Evolutionary conservation across 2,797 vertebrate species (phyloP).

Genomic region (Natrix natrix): DNA sequence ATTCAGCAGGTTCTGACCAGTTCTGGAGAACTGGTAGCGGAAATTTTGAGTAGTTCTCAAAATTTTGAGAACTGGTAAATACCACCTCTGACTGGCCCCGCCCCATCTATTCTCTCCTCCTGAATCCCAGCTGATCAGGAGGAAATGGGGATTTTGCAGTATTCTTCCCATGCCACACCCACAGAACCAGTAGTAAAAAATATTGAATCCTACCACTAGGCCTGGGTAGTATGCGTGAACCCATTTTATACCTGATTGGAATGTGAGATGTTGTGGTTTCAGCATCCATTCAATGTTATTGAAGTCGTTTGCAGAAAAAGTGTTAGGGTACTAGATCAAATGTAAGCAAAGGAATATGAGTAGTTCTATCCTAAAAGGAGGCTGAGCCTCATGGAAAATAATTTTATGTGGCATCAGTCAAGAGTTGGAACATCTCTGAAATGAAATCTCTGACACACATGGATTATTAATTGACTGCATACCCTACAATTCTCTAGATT

Average conservation of each 20-base stretch:
- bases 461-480: not conserved
- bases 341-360: not conserved
- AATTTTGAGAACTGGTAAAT: too few species aligned
- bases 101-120: too few species aligned
- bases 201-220: too few species aligned
- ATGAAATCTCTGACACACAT: not conserved
- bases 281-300: not conserved
- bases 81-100: too few species aligned
- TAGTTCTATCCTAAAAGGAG: not conserved
- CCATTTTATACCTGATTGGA: not conserved
- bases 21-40: too few species aligned
- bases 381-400: not conserved
- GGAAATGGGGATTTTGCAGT: too few species aligned
- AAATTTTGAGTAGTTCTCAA: too few species aligned
- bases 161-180: too few species aligned
- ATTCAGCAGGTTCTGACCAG: too few species aligned
- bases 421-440: not conserved
- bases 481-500: not conserved
- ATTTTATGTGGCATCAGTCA: not conserved
- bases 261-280: not conserved
- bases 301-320: not conserved
- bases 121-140: too few species aligned
- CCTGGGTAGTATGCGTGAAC: not conserved
- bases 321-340: not conserved
- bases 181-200: too few species aligned